Evolutionary conservation across 2,113 vertebrate species (phyloP).

Genomic region (Alligator sinensis): DNA sequence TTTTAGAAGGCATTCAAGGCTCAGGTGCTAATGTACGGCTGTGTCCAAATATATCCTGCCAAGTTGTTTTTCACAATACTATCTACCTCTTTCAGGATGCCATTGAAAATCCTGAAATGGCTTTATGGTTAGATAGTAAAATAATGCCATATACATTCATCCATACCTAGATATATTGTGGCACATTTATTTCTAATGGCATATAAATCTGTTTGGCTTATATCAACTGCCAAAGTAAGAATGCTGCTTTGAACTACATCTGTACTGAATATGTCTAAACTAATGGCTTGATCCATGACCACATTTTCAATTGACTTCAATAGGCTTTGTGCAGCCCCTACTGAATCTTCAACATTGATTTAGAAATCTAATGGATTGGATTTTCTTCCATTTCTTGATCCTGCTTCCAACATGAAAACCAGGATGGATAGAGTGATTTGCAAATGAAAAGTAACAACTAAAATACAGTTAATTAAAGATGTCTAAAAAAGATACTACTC

Average conservation of each 20-base stretch:
- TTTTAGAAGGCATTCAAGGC: not conserved
- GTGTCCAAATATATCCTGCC: not conserved
- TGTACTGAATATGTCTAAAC: slow-evolving; percentile 33
- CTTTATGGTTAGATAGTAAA: slow-evolving; percentile 9
- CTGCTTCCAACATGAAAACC: slow-evolving; percentile 4
- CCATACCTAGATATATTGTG: slow-evolving; percentile 31
- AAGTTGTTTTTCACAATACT: slow-evolving; percentile 1
- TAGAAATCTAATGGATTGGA: slow-evolving; percentile 13
- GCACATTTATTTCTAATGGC: slow-evolving; percentile 16
- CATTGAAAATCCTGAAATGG: not conserved
- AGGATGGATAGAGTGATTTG: not conserved
- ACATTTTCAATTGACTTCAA: slow-evolving; percentile 22
- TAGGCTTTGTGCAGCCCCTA: slow-evolving; percentile 17
- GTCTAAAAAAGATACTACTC: no score
- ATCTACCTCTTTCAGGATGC: not conserved
- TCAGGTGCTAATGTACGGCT: not conserved
- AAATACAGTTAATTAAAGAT: not conserved
- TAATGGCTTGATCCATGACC: slow-evolving; percentile 6
- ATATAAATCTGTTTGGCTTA: slow-evolving; percentile 52
- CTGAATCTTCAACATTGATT: slow-evolving; percentile 5
- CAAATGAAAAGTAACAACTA: not conserved
- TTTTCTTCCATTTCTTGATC: not conserved
- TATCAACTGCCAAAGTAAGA: slow-evolving; percentile 22
- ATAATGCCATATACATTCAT: slow-evolving; percentile 13
- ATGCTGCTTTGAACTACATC: slow-evolving; percentile 45